These are phyloP conservation scores for Cathartes aura DNA, from an alignment of 2,113 vertebrate genomes.

Conservation along the genomic window DNA sequence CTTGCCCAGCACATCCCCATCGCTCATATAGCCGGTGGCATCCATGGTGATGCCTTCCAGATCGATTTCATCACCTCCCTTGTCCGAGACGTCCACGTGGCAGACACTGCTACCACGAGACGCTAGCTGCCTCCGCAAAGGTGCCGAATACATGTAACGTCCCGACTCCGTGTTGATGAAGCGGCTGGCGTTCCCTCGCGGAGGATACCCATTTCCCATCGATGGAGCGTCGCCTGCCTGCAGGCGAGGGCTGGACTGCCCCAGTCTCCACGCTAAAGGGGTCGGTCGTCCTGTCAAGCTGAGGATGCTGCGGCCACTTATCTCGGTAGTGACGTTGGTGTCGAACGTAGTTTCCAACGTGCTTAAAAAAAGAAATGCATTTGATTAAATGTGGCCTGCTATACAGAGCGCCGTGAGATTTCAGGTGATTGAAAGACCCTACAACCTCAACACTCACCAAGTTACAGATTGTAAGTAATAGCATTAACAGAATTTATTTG, in stretches of 20 bases:
- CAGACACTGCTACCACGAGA: constrained; percentile 81
- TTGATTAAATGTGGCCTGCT: accelerated
- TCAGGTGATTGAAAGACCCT: neutral
- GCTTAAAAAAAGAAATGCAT: constrained; percentile 59
- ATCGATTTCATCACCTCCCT: constrained; percentile 81
- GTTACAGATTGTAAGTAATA: accelerated
- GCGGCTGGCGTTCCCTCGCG: constrained; percentile 80
- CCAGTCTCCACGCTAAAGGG: constrained; percentile 91
- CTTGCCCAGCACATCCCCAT: constrained; percentile 94
- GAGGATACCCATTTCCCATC: constrained; percentile 86
- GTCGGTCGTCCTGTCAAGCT: constrained; percentile 85
- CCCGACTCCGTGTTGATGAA: constrained; percentile 74
- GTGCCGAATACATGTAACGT: constrained; percentile 87
- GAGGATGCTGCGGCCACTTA: constrained; percentile 90
- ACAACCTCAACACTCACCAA: neutral
- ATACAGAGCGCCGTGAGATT: accelerated
- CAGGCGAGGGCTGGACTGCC: constrained; percentile 93
- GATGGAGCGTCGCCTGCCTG: constrained; percentile 96
- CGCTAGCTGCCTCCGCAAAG: constrained; percentile 87
- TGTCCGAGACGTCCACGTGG: constrained; percentile 84
- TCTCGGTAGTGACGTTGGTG: constrained; percentile 89
- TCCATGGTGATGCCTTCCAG: constrained; percentile 87
- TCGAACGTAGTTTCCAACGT: constrained; percentile 96
- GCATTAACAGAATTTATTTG: neutral
- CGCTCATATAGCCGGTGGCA: constrained; percentile 94